Percentiles rank a stretch among this genome's conserved stretches.
Conservation (phyloP, 1,140 invertebrate species). For the Bombus waltoni region DNA sequence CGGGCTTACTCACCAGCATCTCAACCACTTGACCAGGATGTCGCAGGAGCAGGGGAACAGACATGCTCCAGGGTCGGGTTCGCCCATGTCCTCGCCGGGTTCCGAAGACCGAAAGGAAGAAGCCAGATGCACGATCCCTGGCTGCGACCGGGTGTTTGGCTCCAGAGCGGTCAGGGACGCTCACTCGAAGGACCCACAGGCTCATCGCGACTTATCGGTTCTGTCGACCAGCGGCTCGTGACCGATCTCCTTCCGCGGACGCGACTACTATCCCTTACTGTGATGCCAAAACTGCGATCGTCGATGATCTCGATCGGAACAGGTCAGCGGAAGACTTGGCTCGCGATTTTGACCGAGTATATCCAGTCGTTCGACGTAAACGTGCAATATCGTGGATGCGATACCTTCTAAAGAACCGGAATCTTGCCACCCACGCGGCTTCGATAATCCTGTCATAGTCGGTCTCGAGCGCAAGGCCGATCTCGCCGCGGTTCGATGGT, state of each 20-base stretch:
- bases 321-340: slow-evolving; percentile 25
- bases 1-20: slow-evolving; percentile 83
- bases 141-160: slow-evolving; percentile 85
- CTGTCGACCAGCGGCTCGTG: slow-evolving; percentile 78
- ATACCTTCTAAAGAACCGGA: background rate
- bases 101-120: slow-evolving; percentile 78
- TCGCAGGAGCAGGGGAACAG: slow-evolving; percentile 69
- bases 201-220: slow-evolving; percentile 77
- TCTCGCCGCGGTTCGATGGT: slow-evolving; percentile 39
- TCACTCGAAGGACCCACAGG: slow-evolving; percentile 83
- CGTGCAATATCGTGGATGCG: slow-evolving; percentile 72
- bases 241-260: slow-evolving; percentile 74
- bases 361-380: slow-evolving; percentile 38
- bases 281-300: slow-evolving; percentile 78
- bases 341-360: background rate
- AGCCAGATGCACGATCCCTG: slow-evolving; percentile 84
- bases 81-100: slow-evolving; percentile 62
- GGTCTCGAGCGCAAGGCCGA: slow-evolving; percentile 1
- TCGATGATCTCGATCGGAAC: slow-evolving; percentile 54
- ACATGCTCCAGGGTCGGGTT: slow-evolving; percentile 52
- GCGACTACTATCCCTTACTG: slow-evolving; percentile 76
- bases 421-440: background rate
- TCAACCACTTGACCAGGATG: slow-evolving; percentile 82
- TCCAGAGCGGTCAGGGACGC: slow-evolving; percentile 84
- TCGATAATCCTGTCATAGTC: background rate